Evolutionary conservation across 2,113 vertebrate species (phyloP), one percentile per base, ranked within the genome.

Genomic region (Triplophysa dalaica): DNA sequence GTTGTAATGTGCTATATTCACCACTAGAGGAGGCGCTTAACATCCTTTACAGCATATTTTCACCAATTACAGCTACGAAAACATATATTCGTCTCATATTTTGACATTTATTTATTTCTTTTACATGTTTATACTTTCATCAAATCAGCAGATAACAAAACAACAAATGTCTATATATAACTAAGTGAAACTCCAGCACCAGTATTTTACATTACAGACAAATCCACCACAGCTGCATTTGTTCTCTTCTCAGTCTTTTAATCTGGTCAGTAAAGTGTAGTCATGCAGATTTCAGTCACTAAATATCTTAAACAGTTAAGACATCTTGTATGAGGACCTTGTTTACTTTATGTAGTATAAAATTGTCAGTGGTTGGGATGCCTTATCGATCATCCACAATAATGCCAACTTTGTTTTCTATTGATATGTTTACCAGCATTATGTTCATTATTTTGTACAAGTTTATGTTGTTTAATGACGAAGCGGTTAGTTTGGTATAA

Each of bases 81-180:
- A 24, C 5, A 12, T 24, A 1, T 43, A 12, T 1, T 17, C 7
- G 19, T 65, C 54, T 3, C 22, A 58, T 21, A 19, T 73, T 65
- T 58, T 12, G n/a, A 80, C 78, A 80, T 66, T 64, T 73, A 38
- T 38, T 54, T 66, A 16, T 4, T 66, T 62, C 38, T 65, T 75
- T 63, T 19, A 62, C 56, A 52, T 72, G 16, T 56, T 56, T 54
- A 63, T 43, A 72, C 43, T 21, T 19, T 5, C n/a, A 43, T 60
- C 77, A 63, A 45, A 12, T 33, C 29, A 66, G 73, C 78, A 45
- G 29, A 74, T 63, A 41, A 80, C 29, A 74, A 62, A 70, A 63
- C 14, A 70, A 58, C 26, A 45, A 24, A 24, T 60, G 29, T 45
- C 50, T 54, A 21, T 3, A 45, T 63, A 72, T 74, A 56, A 75